These are phyloP conservation scores for Thelaira solivaga DNA, from an alignment of 2,888 invertebrate species.

Conservation along the genomic window DNA sequence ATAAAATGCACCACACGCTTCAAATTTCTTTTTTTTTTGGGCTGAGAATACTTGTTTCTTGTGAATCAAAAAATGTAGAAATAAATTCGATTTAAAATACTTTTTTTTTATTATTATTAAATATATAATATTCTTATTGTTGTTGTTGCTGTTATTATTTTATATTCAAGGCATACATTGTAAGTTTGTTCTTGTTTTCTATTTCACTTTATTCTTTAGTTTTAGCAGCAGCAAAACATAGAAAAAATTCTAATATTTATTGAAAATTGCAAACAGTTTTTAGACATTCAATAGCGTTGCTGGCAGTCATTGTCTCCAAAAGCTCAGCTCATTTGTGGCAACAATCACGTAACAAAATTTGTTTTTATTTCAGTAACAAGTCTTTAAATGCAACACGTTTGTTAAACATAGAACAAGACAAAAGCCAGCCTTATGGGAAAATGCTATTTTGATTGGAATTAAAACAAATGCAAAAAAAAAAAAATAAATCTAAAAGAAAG, in stretches of 20 bases:
- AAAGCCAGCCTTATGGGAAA: conserved; percentile 43
- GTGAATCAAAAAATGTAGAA: too few relatives aligned
- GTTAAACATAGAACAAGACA: conserved; percentile 20
- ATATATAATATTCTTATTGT: too few relatives aligned
- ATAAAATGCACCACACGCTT: neutral
- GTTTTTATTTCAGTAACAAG: conserved; percentile 33
- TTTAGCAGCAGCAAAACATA: neutral
- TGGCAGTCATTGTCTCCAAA: conserved; percentile 29
- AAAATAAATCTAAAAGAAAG: neutral
- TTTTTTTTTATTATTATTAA: neutral
- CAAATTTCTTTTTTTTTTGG: neutral
- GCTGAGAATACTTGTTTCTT: neutral
- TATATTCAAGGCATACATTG: conserved; percentile 38
- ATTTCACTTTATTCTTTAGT: neutral
- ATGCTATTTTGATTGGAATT: conserved; percentile 39
- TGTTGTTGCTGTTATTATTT: too few relatives aligned
- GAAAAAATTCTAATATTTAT: conserved; percentile 26
- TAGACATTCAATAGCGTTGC: conserved; percentile 19
- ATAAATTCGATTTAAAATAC: conserved; percentile 36
- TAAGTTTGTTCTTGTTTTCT: neutral
- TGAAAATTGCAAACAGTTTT: conserved; percentile 36
- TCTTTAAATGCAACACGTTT: conserved; percentile 53
- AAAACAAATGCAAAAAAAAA: neutral
- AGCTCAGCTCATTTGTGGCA: conserved; percentile 31
- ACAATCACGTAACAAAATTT: conserved; percentile 48